Evolutionary conservation across 1,140 invertebrate species (phyloP), one percentile per base, ranked within the genome.

Genomic region (Pentalonia nigronervosa): DNA sequence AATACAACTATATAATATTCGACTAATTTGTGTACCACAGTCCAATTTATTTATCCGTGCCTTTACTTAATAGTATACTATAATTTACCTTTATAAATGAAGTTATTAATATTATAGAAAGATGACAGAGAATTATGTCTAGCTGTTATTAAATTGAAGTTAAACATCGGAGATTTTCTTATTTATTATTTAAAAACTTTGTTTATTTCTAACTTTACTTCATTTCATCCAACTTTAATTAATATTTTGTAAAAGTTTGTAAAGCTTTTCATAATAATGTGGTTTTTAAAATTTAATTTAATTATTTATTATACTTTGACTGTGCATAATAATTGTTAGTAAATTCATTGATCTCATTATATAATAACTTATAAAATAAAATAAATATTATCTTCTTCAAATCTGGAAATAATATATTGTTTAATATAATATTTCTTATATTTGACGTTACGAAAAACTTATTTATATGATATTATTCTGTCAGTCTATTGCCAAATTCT

Each of bases 211-310:
- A 76, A 76, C 60, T 76, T n/a, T 76, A 76, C n/a, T 76, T n/a
- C 3, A 76, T 76, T 76, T 76, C n/a, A n/a, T 76, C 60, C 60
- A 76, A 76, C 60, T 76, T n/a, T 76, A 76, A 76, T 76, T 76
- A 76, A 76, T 76, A 76, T 76, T 76, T 34, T n/a, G 30, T n/a
- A 17, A 76, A 76, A 76, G 30, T 76, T 76, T 17, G 14, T 17
- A 34, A 76, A 17, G 14, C 60, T 3, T n/a, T 76, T 76, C n/a
- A n/a, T 34, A 34, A 76, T 17, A 76, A n/a, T 76, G 60, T 76
- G n/a, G 60, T n/a, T 76, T 76, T 76, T 76, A 76, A 76, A 76
- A 76, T 76, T 7, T n/a, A 17, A 76, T 76, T n/a, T 20, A 76
- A n/a, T 76, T 76, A 76, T 76, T n/a, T 76, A 76, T 76, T 67